These are phyloP conservation scores for Lepidothrix coronata DNA, from an alignment of 2,113 vertebrate genomes.

Conservation along the genomic window DNA sequence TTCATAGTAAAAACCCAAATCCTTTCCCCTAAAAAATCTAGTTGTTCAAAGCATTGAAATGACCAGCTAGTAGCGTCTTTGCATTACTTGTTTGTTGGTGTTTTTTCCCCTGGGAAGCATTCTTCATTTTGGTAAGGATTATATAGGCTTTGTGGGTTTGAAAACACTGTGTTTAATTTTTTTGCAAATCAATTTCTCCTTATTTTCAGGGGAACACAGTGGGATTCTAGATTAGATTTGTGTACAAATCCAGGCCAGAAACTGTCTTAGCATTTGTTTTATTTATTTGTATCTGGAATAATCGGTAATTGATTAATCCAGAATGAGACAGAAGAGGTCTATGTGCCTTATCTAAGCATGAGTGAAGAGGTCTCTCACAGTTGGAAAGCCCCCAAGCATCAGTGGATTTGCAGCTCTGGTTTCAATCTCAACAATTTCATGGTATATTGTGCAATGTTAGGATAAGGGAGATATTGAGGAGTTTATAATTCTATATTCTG, in stretches of 20 bases:
- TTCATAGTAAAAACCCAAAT: neutral
- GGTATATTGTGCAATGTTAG: neutral
- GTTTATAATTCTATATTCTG: neutral
- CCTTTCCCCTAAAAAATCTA: neutral
- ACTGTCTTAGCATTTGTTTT: neutral
- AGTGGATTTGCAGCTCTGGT: neutral
- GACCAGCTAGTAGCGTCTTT: neutral
- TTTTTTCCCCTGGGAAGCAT: neutral
- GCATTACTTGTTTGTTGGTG: neutral
- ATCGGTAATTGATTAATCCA: neutral
- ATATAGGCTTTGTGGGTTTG: neutral
- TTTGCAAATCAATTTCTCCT: neutral
- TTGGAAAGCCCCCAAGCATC: neutral
- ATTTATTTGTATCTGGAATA: neutral
- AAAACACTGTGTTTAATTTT: neutral
- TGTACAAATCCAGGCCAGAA: neutral
- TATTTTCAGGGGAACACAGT: neutral
- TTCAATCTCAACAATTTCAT: neutral
- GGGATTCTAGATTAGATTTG: neutral
- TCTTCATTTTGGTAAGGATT: neutral
- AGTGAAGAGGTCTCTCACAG: neutral
- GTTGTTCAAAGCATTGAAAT: slow-evolving; percentile 11
- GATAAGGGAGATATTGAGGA: neutral
- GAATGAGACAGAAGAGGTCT: neutral
- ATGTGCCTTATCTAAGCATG: neutral